Percentiles rank a stretch among this genome's conserved stretches.
Evolutionary conservation across 2,888 invertebrate genomes (phyloP).

Genomic region (Sarcophaga carnaria): DNA sequence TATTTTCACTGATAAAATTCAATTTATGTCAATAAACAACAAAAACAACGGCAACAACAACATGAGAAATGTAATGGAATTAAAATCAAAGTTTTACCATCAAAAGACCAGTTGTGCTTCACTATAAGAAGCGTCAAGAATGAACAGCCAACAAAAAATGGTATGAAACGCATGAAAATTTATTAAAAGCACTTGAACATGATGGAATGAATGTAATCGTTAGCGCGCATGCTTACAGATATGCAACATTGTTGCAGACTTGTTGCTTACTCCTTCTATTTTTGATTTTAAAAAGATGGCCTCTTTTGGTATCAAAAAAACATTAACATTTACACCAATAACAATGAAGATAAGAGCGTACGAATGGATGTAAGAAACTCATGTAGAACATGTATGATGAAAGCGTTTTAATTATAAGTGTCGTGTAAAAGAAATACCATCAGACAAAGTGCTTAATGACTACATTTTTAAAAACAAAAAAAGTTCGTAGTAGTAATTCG

Average conservation of each 20-base stretch:
- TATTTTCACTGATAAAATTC: slow-evolving; percentile 21
- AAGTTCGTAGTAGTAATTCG: no score
- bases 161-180: slow-evolving; percentile 25
- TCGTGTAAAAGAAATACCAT: not conserved
- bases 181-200: slow-evolving; percentile 9
- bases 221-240: slow-evolving; percentile 14
- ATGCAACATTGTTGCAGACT: slow-evolving; percentile 51
- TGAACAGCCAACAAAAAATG: not conserved
- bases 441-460: not conserved
- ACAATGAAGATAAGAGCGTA: no score
- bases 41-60: not conserved
- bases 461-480: not conserved
- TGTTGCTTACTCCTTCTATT: not conserved
- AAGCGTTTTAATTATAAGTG: not conserved
- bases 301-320: not conserved
- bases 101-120: slow-evolving; percentile 16
- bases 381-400: not conserved
- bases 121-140: not conserved
- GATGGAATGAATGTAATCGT: slow-evolving; percentile 30
- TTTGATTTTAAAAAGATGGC: not conserved
- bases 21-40: slow-evolving; percentile 26
- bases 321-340: not conserved
- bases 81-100: not conserved
- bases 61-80: not conserved
- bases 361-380: not conserved